A percentile compares a stretch with the other conserved stretches of the same genome.
phyloP scores from a whole-genome alignment of 2,888 invertebrate species.

The Hofmannophila pseudospretella region DNA sequence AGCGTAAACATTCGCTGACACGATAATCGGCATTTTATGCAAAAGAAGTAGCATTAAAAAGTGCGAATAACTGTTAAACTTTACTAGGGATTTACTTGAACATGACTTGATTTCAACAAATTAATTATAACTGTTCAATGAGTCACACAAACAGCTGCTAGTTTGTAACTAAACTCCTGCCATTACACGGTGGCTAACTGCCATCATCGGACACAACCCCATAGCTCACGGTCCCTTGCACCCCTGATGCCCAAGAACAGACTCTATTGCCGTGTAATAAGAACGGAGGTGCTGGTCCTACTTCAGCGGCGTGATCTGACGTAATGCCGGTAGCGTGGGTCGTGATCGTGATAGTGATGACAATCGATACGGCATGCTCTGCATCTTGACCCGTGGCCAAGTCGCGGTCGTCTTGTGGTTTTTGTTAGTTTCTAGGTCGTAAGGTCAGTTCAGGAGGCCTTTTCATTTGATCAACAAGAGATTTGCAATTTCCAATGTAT shows the following conservation, averaged over 20 bases:
- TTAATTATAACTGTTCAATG: too few species aligned
- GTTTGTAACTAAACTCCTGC: conserved; percentile 15
- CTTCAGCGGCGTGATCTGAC: conserved; percentile 7
- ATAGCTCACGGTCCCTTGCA: conserved; percentile 13
- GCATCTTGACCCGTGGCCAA: conserved; percentile 14
- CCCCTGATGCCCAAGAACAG: not conserved
- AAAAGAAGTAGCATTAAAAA: too few species aligned
- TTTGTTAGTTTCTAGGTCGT: too few species aligned
- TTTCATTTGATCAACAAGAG: too few species aligned
- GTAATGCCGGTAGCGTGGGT: conserved; percentile 12
- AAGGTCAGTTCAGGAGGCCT: too few species aligned
- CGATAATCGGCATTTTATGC: too few species aligned
- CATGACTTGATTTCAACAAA: too few species aligned
- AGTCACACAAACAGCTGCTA: not conserved
- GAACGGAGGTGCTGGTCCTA: not conserved
- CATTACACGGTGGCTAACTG: conserved; percentile 19
- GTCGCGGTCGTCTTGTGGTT: too few species aligned
- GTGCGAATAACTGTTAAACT: too few species aligned
- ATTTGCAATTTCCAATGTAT: too few species aligned
- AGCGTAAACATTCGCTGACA: too few species aligned
- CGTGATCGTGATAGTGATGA: conserved; percentile 10
- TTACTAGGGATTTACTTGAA: too few species aligned
- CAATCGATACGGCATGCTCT: conserved; percentile 18
- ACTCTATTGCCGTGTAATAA: conserved; percentile 1
- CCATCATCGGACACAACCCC: conserved; percentile 30